phyloP scores from a whole-genome alignment of 1,140 invertebrate species.

The Papilio glaucus region DNA sequence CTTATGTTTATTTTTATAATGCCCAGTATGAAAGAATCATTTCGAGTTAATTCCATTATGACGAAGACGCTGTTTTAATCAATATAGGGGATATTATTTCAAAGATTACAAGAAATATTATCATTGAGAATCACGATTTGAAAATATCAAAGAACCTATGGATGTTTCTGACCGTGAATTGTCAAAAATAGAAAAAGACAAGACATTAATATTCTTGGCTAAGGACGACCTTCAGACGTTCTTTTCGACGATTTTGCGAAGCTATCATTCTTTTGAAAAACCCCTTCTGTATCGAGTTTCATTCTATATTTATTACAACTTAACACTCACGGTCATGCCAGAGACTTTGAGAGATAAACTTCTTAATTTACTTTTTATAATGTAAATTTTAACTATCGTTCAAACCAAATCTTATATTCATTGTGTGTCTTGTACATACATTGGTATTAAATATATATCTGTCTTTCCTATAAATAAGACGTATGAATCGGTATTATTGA shows the following conservation, averaged over 20 bases:
- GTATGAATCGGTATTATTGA: constrained; percentile 13
- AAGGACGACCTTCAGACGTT: constrained; percentile 24
- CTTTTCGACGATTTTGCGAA: constrained; percentile 16
- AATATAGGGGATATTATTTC: neutral
- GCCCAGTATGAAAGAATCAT: no score
- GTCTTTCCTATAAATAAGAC: constrained; percentile 8
- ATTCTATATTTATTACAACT: neutral
- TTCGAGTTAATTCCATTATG: no score
- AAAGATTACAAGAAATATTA: neutral
- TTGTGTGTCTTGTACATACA: neutral
- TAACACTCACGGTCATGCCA: neutral
- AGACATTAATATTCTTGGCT: constrained; percentile 25
- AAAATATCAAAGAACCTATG: constrained; percentile 1
- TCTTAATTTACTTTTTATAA: neutral
- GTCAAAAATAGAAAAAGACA: constrained; percentile 23
- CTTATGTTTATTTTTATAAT: no score
- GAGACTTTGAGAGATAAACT: neutral
- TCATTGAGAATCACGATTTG: neutral
- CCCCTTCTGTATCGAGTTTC: neutral
- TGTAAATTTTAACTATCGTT: neutral
- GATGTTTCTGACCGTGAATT: constrained; percentile 20
- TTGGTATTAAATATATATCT: constrained; percentile 2
- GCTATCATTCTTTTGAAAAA: constrained; percentile 5
- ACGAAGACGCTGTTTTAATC: no score
- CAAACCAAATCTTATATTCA: neutral